Evolutionary conservation across 2,113 vertebrate species (phyloP).

Genomic region (Chlamydotis undulata): DNA sequence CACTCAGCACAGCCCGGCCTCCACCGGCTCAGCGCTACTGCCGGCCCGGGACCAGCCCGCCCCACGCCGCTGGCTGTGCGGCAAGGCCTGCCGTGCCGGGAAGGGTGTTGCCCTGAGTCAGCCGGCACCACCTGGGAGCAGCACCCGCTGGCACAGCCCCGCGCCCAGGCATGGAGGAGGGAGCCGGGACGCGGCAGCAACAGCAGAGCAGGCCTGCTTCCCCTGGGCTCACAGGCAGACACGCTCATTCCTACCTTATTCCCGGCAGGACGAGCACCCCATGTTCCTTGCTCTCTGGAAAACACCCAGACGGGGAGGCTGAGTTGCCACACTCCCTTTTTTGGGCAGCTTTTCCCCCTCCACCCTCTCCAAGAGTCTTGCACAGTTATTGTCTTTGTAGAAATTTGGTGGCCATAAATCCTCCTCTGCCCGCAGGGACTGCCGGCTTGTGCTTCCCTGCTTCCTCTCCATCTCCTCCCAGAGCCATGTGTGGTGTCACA

Average conservation of each 20-base stretch:
- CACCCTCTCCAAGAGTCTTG: not conserved
- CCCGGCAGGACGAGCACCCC: not conserved
- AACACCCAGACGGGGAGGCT: not conserved
- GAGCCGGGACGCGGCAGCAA: rapidly evolving
- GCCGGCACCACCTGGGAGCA: not conserved
- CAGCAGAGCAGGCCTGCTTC: not conserved
- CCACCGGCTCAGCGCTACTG: not conserved
- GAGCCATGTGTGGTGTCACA: rapidly evolving
- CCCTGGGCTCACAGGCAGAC: rapidly evolving
- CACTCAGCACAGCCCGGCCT: not conserved
- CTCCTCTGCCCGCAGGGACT: not conserved
- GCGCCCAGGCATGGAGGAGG: rapidly evolving
- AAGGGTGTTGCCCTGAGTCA: not conserved
- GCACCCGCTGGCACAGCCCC: not conserved
- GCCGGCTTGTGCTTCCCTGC: not conserved
- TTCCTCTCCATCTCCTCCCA: not conserved
- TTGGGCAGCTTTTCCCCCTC: not conserved
- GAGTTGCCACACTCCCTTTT: not conserved
- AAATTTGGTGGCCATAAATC: not conserved
- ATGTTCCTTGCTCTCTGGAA: not conserved
- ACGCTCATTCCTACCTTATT: not conserved
- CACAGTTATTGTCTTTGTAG: not conserved
- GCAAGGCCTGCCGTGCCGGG: rapidly evolving
- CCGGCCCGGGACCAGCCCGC: rapidly evolving
- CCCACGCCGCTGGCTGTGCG: rapidly evolving